These are phyloP conservation scores for Mercenaria mercenaria DNA, from an alignment of 1,140 invertebrate species.

Conservation along the genomic window DNA sequence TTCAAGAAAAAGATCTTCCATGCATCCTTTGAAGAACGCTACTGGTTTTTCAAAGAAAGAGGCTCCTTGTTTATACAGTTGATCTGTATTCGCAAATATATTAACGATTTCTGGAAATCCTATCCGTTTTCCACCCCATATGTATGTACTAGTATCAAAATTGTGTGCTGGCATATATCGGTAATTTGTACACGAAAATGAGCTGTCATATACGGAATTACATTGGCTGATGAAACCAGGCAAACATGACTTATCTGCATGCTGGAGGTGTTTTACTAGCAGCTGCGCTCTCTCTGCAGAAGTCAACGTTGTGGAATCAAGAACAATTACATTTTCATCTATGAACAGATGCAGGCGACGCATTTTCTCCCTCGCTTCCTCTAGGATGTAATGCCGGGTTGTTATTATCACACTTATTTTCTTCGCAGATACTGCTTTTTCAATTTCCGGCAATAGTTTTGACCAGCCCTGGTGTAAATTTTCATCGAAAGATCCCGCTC, in stretches of 20 bases:
- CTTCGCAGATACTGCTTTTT: neutral
- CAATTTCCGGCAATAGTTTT: constrained; percentile 4
- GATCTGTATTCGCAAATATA: neutral
- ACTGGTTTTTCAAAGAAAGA: constrained; percentile 3
- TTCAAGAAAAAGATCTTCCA: neutral
- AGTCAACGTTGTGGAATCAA: neutral
- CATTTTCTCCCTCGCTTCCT: neutral
- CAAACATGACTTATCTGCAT: neutral
- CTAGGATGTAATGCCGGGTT: no score
- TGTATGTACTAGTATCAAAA: no score
- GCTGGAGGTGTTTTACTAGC: neutral
- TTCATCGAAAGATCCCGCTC: neutral
- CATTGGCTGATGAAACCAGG: neutral
- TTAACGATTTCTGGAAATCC: constrained; percentile 17
- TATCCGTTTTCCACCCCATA: no score
- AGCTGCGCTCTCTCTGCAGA: neutral
- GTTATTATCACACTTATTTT: constrained; percentile 20
- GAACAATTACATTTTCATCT: neutral
- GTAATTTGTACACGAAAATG: no score
- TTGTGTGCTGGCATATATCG: no score
- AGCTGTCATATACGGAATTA: no score
- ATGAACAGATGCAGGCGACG: neutral
- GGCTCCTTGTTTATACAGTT: neutral
- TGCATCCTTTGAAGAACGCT: neutral
- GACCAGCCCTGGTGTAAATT: neutral